Base-by-base conservation (phyloP, 2,797 vertebrate genomes). In the Nannoperca australis region DNA sequence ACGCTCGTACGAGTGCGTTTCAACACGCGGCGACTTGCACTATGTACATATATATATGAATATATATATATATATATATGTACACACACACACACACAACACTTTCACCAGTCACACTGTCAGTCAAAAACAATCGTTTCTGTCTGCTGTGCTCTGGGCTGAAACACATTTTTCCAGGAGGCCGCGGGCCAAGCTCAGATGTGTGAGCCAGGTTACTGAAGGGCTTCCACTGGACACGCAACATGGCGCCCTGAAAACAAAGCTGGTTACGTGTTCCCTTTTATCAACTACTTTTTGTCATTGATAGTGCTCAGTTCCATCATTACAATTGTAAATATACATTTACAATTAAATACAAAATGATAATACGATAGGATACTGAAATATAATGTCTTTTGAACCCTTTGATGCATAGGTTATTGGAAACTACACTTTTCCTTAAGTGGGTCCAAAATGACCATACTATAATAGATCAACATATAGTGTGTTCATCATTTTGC, bases 121-220 rank as follows among this genome's bases (percentile, higher is more conserved):
- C 32, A 14, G 65, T 73, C 60, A 62, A 14, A 69, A 62, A 49
- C 76, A 66, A 60, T 60, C 1, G 11, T 49, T 69, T 82, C 45
- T n/a, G 4, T 69, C 24, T 24, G 67, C 74, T 65, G 83, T 83
- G 86, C 69, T 81, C 68, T 3, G 65, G 40, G 71, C 83, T 84
- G 87, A 90, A 87, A 88, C 36, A 64, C 30, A 47, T 77, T 77
- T 56, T 91, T 34, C 88, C 83, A 90, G 73, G 76, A 76, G 88
- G 85, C 86, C 83, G 2, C 3, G 27, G 81, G 85, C 90, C 89
- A 93, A 79, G 62, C 85, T 89, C 76, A 70, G 88, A 86, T 71
- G 85, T 89, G 34, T 38, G 82, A 80, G 89, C 89, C 90, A 91
- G 81, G 79, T 63, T 56, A 70, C 72, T 64, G 73, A 81, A 78